A percentile compares a stretch with the other conserved stretches of the same genome.
Conservation (phyloP, 2,888 invertebrate species). For the Linnaemya vulpina region DNA sequence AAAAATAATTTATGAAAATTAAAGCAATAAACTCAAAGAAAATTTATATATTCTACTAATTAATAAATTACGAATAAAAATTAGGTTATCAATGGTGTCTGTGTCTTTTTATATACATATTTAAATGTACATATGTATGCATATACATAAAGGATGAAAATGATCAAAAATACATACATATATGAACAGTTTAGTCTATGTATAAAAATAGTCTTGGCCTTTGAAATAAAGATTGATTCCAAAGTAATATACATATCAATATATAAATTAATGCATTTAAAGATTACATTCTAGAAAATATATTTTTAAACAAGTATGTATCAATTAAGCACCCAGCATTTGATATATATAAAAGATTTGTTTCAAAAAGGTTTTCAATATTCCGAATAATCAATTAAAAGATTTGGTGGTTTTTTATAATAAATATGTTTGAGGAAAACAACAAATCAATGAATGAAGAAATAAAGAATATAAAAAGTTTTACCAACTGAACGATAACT, state of each 20-base stretch:
- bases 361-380: constrained; percentile 48
- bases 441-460: constrained; percentile 69
- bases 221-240: constrained; percentile 50
- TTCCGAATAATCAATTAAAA: constrained; percentile 30
- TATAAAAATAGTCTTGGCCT: constrained; percentile 45
- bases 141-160: constrained; percentile 18
- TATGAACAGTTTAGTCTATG: constrained; percentile 29
- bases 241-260: constrained; percentile 16
- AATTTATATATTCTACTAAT: constrained; percentile 36
- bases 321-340: constrained; percentile 55
- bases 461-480: constrained; percentile 63
- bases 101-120: constrained; percentile 27
- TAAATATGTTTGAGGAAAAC: constrained; percentile 66
- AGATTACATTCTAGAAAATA: constrained; percentile 47
- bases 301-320: constrained; percentile 46
- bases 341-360: constrained; percentile 44
- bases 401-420: constrained; percentile 42
- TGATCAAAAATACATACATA: constrained; percentile 21
- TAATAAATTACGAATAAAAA: constrained; percentile 40
- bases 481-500: constrained; percentile 58
- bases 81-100: constrained; percentile 45
- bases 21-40: constrained; percentile 32
- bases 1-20: constrained; percentile 23
- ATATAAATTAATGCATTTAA: constrained; percentile 46
- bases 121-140: constrained; percentile 27